Evolutionary conservation across 2,888 invertebrate genomes (phyloP).

Genomic region (Mesochorus sp.): DNA sequence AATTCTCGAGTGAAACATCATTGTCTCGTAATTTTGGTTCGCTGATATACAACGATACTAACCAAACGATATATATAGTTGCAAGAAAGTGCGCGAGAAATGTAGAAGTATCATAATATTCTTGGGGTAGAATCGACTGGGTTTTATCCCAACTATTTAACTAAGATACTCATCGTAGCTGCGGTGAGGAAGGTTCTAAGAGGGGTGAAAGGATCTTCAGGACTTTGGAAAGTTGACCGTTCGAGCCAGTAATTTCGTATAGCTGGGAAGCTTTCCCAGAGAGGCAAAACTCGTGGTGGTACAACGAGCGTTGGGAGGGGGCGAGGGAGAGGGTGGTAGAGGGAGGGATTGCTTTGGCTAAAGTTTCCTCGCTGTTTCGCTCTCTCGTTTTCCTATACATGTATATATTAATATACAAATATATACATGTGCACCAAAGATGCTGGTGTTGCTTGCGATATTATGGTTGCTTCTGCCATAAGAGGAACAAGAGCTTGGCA

Average conservation of each 20-base stretch:
- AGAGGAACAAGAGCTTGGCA: slow-evolving; percentile 28
- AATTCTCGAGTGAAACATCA: too few species aligned
- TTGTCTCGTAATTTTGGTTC: too few species aligned
- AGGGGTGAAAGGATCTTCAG: slow-evolving; percentile 1
- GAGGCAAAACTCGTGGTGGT: background rate
- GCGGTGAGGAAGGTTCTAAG: background rate
- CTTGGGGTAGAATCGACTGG: slow-evolving; percentile 37
- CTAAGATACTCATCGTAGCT: slow-evolving; percentile 36
- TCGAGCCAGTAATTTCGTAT: slow-evolving; percentile 51
- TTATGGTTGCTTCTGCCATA: background rate
- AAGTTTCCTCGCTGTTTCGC: background rate
- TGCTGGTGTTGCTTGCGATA: background rate
- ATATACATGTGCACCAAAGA: too few species aligned
- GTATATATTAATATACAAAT: background rate
- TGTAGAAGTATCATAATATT: slow-evolving; percentile 43
- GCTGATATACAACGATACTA: too few species aligned
- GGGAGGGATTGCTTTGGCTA: background rate
- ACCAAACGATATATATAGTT: background rate
- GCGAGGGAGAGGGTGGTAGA: background rate
- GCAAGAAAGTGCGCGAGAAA: too few species aligned
- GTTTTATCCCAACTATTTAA: slow-evolving; percentile 45
- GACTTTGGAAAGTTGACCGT: slow-evolving; percentile 57
- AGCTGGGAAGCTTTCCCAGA: slow-evolving; percentile 18
- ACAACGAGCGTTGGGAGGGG: too few species aligned
- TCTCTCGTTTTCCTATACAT: background rate